Conservation (phyloP, 2,113 vertebrate genomes). For the Xiphophorus couchianus region DNA sequence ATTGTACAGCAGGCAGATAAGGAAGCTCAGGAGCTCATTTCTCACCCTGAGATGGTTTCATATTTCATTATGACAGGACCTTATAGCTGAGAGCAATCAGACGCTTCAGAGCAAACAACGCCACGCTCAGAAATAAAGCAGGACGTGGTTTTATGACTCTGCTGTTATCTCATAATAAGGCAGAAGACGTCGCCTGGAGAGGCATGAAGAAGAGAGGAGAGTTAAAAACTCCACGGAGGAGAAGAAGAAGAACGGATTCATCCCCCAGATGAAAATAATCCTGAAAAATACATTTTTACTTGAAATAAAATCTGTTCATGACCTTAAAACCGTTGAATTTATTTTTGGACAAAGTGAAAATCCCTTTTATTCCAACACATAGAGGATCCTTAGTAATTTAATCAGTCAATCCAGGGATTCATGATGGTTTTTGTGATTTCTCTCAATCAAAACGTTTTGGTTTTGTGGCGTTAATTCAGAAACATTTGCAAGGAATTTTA, state of each 20-base stretch:
- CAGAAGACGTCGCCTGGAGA: neutral
- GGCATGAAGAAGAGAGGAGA: no score
- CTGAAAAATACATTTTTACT: neutral
- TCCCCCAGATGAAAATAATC: neutral
- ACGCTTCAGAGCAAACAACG: slow-evolving; percentile 22
- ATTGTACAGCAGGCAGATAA: slow-evolving; percentile 38
- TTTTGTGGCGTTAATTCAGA: no score
- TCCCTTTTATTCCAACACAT: no score
- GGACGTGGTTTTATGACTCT: slow-evolving; percentile 7
- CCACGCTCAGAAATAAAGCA: slow-evolving; percentile 27
- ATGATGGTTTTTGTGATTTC: no score
- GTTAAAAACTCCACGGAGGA: no score
- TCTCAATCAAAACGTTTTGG: no score
- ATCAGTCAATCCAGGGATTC: no score
- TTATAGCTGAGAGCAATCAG: slow-evolving; percentile 39
- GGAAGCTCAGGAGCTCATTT: slow-evolving; percentile 18
- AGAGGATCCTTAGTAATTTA: no score
- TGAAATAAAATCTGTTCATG: no score
- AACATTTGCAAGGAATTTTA: no score
- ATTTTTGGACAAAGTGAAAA: no score
- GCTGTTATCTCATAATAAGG: slow-evolving; percentile 23
- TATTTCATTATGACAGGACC: slow-evolving; percentile 55
- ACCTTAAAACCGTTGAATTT: no score
- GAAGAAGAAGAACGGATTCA: neutral
- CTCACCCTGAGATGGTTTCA: slow-evolving; percentile 40